Evolutionary conservation across 1,140 invertebrate genomes (phyloP).

Genomic region (Littorina saxatilis): DNA sequence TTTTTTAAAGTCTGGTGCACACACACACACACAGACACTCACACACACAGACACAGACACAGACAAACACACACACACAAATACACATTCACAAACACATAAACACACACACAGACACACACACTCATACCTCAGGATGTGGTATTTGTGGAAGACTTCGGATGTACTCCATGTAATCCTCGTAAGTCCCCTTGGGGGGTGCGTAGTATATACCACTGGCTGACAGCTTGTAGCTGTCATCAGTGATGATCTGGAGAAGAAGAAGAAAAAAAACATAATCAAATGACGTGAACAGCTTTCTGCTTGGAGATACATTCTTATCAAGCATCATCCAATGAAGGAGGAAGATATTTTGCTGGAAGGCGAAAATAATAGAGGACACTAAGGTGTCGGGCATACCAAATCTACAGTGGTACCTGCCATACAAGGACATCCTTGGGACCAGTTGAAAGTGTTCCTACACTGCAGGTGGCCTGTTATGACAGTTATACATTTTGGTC

Average conservation of each 20-base stretch:
- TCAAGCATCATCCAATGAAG: too few species aligned
- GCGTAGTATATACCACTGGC: slow-evolving; percentile 82
- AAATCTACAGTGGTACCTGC: too few species aligned
- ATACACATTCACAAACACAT: slow-evolving; percentile 16
- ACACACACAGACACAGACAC: background rate
- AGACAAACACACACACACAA: slow-evolving; percentile 8
- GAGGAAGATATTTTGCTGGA: too few species aligned
- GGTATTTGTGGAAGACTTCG: slow-evolving; percentile 78
- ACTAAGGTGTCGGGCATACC: too few species aligned
- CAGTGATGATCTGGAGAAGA: slow-evolving; percentile 74
- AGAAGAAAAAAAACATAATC: background rate
- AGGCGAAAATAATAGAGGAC: too few species aligned
- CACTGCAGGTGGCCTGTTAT: too few species aligned
- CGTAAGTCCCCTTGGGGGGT: slow-evolving; percentile 83
- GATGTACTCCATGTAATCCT: slow-evolving; percentile 86
- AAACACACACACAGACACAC: slow-evolving; percentile 19
- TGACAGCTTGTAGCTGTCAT: slow-evolving; percentile 80
- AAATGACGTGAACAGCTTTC: too few species aligned
- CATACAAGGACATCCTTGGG: too few species aligned
- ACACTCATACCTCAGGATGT: slow-evolving; percentile 69
- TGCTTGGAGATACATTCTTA: too few species aligned
- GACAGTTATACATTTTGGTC: too few species aligned
- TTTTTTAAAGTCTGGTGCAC: too few species aligned
- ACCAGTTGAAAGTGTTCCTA: too few species aligned
- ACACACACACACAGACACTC: background rate